Evolutionary conservation across 2,888 invertebrate genomes (phyloP), one percentile per base, ranked within the genome.

Genomic region (Diadegma fenestrale): DNA sequence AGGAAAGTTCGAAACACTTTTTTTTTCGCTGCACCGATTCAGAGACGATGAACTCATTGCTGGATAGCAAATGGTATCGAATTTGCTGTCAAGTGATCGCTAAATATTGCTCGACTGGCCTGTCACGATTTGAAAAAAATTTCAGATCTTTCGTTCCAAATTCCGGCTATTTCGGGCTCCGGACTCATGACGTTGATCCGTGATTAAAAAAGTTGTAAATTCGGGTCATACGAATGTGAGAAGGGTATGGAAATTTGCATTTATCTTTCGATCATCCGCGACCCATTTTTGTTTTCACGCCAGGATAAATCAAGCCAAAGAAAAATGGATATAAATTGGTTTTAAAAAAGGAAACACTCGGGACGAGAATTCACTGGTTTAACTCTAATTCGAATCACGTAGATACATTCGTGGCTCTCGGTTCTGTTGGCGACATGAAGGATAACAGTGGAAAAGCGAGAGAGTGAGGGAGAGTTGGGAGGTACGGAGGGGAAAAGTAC

Each of bases 311-410:
- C 30, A 22, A 41, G 26, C 64, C 30, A 17, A 26, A 22, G 48
- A 69, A 61, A 41, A 69, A 61, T 61, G 61, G 48, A 22, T 73
- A 75, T 58, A 66, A 80, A 61, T 69, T 58, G 37, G 68, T 61
- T 63, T 41, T n/a, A 58, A 58, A n/a, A 41, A 51, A 66, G 5
- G 51, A 54, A 54, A 76, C 17, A 54, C 41, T 68, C 37, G 22
- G 8, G 14, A 26, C 54, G 30, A 26, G 19, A 58, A 68, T 68
- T 68, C 76, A 51, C 76, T 51, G 48, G 58, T 54, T n/a, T 5
- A 68, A 54, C 64, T 72, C 26, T 66, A 80, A 73, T 76, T 76
- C 76, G 61, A 63, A 76, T 81, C 81, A 81, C 81, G 81, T 69
- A 66, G 66, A 68, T 80, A 78, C 78, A 68, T 78, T 68, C 54